Evolutionary conservation across 2,113 vertebrate species (phyloP), one percentile per base, ranked within the genome.

Genomic region (Zootoca vivipara): DNA sequence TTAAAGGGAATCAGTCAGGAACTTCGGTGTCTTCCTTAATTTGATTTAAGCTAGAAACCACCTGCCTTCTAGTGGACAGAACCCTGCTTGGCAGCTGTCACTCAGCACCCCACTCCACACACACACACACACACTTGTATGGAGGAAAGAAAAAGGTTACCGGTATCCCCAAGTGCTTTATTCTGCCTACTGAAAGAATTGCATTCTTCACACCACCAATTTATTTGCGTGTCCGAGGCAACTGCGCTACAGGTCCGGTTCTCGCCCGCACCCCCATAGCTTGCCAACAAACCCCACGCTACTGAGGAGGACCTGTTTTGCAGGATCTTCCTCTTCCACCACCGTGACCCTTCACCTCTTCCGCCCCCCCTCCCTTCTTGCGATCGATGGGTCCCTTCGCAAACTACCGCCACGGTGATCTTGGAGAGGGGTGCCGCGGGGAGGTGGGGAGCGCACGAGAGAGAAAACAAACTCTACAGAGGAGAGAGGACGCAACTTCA

Each of bases 81-180:
- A 79, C 56, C 35, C 40, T 83, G 89, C 92, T 93, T 96, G 96
- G 96, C 95, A 96, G 94, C 95, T 97, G 94, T 96, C 96, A 92
- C 89, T 90, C 94, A 91, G 33, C 70, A 78, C 75, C 87, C 24
- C 8, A 9, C 13, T 72, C 64, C 30, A 33, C 30, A n/a, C 28
- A 24, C 24, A 28, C 69, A 69, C 70, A 3, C 30, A 2, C 70
- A 6, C 70, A 26, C n/a, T 6, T 35, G 13, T 62, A 20, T 20
- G 58, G 30, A 28, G 67, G 35, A 35, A 10, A 72, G 18, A 73
- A 20, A 40, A 35, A 65, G 9, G 5, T 16, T 13, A n/a, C n/a
- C n/a, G n/a, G n/a, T n/a, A 69, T 22, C 30, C 52, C 35, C 20
- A 18, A 16, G 38, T 46, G 35, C 20, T 20, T 3, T 26, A 38